phyloP scores from a whole-genome alignment of 2,113 vertebrate species.

The Sialia sialis region DNA sequence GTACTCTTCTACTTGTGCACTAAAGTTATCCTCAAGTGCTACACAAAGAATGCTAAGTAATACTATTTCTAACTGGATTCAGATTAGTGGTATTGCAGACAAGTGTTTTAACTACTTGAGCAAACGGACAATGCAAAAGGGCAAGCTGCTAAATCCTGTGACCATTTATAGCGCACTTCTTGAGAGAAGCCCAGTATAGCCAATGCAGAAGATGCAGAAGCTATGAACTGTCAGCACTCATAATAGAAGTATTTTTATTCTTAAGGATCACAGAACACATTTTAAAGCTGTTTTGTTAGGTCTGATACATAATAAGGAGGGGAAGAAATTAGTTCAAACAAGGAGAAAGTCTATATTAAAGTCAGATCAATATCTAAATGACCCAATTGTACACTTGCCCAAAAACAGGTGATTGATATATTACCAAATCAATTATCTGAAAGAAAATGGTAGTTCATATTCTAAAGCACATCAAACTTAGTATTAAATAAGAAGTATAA shows the following conservation, averaged over 20 bases:
- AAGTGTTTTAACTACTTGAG: slow-evolving; percentile 16
- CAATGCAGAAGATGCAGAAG: slow-evolving; percentile 36
- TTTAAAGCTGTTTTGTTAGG: slow-evolving; percentile 38
- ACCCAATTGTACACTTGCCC: background rate
- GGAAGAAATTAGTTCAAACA: slow-evolving; percentile 36
- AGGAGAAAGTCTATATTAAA: slow-evolving; percentile 10
- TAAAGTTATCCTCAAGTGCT: background rate
- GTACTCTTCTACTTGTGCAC: background rate
- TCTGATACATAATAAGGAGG: slow-evolving; percentile 3
- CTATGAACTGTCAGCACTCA: slow-evolving; percentile 28
- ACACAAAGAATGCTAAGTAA: slow-evolving; percentile 15
- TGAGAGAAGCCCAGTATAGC: slow-evolving; percentile 45
- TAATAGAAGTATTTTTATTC: slow-evolving; percentile 46
- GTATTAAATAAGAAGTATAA: background rate
- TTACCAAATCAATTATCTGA: background rate
- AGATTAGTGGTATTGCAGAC: background rate
- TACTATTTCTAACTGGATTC: slow-evolving; percentile 26
- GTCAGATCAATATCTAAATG: background rate
- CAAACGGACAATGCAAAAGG: slow-evolving; percentile 12
- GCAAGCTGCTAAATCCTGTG: slow-evolving; percentile 31
- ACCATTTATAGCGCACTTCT: slow-evolving; percentile 50
- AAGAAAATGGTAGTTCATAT: background rate
- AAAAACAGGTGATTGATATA: background rate
- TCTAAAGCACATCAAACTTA: background rate
- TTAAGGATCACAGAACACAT: slow-evolving; percentile 36